Conservation (phyloP, 2,113 vertebrate species). For the Andinoacara biseriatus region DNA sequence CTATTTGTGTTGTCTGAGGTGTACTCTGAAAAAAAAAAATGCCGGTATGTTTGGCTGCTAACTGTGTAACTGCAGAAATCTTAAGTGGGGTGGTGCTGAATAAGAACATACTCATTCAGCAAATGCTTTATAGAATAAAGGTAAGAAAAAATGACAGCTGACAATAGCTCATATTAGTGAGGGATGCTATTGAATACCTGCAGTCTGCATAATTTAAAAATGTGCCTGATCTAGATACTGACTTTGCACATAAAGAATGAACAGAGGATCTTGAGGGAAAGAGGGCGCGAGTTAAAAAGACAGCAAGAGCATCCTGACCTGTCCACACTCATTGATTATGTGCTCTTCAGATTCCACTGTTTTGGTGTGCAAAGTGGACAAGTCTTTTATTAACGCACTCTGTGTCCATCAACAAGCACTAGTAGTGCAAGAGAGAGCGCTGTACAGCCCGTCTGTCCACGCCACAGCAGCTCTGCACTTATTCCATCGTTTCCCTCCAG, state of each 20-base stretch:
- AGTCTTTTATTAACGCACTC: constrained; percentile 83
- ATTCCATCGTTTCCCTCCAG: constrained; percentile 71
- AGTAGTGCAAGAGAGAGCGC: constrained; percentile 54
- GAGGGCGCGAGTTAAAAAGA: constrained; percentile 5
- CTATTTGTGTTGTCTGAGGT: background rate
- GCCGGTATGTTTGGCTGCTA: constrained; percentile 37
- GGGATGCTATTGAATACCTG: constrained; percentile 19
- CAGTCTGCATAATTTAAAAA: constrained; percentile 25
- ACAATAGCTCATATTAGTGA: constrained; percentile 18
- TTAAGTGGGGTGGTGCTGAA: constrained; percentile 41
- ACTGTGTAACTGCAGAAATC: constrained; percentile 33
- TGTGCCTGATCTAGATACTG: constrained; percentile 11
- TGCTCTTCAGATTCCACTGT: constrained; percentile 76
- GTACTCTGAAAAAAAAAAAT: background rate
- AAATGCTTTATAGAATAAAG: constrained; percentile 39
- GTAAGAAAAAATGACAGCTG: constrained; percentile 6
- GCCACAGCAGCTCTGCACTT: constrained; percentile 70
- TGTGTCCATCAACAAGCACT: constrained; percentile 78
- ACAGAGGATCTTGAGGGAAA: constrained; percentile 19
- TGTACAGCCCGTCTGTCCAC: constrained; percentile 59
- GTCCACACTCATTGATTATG: constrained; percentile 74
- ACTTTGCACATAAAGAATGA: constrained; percentile 22
- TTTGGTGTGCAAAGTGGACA: constrained; percentile 80
- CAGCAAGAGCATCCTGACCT: constrained; percentile 64
- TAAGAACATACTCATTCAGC: constrained; percentile 31